Evolutionary conservation across 2,113 vertebrate species (phyloP).

Genomic region (Serinus canaria): DNA sequence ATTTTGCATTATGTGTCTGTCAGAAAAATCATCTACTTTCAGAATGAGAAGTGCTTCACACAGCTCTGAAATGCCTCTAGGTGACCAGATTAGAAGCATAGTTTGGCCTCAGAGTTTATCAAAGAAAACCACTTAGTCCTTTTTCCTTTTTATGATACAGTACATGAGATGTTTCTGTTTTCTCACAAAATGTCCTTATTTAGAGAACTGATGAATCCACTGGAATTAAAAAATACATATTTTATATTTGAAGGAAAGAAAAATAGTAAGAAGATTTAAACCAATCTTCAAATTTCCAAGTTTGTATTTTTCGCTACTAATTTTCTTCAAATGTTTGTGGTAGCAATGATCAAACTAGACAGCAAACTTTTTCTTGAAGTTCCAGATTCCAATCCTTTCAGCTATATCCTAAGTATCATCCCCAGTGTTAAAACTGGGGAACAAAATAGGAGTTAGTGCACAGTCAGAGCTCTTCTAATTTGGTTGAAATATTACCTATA

Average conservation of each 20-base stretch:
- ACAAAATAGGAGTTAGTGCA: neutral
- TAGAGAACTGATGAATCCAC: neutral
- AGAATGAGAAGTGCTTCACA: neutral
- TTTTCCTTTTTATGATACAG: neutral
- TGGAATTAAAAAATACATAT: neutral
- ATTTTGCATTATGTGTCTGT: neutral
- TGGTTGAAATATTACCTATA: neutral
- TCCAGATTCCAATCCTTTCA: neutral
- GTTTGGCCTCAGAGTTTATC: neutral
- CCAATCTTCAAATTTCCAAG: neutral
- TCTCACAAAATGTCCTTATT: neutral
- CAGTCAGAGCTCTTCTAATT: slow-evolving; percentile 11
- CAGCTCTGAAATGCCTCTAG: neutral
- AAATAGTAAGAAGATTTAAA: neutral
- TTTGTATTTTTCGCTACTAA: neutral
- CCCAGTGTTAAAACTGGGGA: neutral
- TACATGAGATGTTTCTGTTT: neutral
- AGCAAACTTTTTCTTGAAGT: neutral
- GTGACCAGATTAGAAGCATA: neutral
- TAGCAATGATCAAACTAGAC: neutral
- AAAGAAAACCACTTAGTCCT: neutral
- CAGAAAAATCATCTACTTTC: neutral
- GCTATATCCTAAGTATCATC: neutral
- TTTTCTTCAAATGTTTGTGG: neutral
- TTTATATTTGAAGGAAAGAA: neutral